Percentiles rank a stretch among this genome's conserved stretches.
Evolutionary conservation across 2,888 invertebrate genomes (phyloP).

Genomic region (Drosophila formosana): DNA sequence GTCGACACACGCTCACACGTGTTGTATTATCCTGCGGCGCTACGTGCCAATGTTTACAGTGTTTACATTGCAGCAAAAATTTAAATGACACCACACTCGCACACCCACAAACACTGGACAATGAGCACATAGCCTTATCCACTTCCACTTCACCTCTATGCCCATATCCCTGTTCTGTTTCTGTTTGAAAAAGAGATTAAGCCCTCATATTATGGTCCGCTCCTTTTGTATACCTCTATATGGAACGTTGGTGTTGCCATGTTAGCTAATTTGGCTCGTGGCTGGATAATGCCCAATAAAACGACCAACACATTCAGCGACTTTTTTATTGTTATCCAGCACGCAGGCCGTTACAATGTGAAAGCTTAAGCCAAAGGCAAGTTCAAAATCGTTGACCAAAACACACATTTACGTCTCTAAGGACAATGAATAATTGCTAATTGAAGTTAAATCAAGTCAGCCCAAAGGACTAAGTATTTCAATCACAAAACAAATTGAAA

Average conservation of each 20-base stretch:
- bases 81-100: constrained; percentile 47
- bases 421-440: constrained; percentile 6
- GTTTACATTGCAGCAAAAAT: constrained; percentile 53
- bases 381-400: constrained; percentile 20
- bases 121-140: constrained; percentile 24
- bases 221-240: not conserved
- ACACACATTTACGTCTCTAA: constrained; percentile 1
- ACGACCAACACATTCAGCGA: constrained; percentile 37
- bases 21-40: constrained; percentile 41
- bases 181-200: constrained; percentile 47
- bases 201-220: constrained; percentile 46
- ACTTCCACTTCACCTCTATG: constrained; percentile 31
- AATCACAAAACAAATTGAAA: not conserved
- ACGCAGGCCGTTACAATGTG: constrained; percentile 11
- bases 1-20: constrained; percentile 19
- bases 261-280: constrained; percentile 46
- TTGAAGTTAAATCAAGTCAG: constrained; percentile 2
- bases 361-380: constrained; percentile 14
- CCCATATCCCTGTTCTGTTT: constrained; percentile 12
- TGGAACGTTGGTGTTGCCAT: constrained; percentile 17
- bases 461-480: not conserved
- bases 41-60: constrained; percentile 58
- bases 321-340: constrained; percentile 40
- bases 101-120: constrained; percentile 3
- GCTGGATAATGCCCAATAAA: constrained; percentile 49